Conservation (phyloP, 2,888 invertebrate species). For the Acheta domesticus region DNA sequence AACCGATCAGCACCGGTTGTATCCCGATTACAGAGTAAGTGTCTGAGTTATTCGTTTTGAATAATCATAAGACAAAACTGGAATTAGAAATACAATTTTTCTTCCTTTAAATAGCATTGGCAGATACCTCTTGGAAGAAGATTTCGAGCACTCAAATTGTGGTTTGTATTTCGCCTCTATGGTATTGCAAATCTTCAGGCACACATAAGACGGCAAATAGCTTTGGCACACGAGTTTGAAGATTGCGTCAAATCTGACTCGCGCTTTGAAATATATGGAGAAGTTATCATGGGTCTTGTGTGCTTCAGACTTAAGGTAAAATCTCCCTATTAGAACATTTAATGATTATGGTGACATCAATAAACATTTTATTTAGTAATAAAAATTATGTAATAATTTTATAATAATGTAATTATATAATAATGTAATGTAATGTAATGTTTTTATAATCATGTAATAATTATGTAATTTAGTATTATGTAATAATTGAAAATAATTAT, state of each 20-base stretch:
- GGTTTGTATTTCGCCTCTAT: slow-evolving; percentile 90
- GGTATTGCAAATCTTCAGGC: slow-evolving; percentile 85
- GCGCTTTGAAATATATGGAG: slow-evolving; percentile 84
- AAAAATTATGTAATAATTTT: too few species aligned
- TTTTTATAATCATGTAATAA: too few species aligned
- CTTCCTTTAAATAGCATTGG: slow-evolving; percentile 66
- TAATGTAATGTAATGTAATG: too few species aligned
- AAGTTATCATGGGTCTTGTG: slow-evolving; percentile 88
- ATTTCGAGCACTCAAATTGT: slow-evolving; percentile 87
- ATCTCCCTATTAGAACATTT: neutral
- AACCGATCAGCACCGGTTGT: slow-evolving; percentile 85
- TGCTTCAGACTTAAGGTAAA: slow-evolving; percentile 86
- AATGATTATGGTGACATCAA: neutral
- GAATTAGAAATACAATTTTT: too few species aligned
- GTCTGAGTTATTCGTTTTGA: slow-evolving; percentile 32
- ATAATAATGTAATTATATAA: too few species aligned
- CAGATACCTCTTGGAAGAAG: slow-evolving; percentile 92
- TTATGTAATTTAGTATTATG: too few species aligned
- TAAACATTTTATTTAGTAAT: neutral
- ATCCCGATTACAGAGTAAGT: slow-evolving; percentile 80
- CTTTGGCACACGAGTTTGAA: slow-evolving; percentile 84
- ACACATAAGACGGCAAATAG: slow-evolving; percentile 80
- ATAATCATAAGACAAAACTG: too few species aligned
- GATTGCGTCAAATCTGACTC: slow-evolving; percentile 68
- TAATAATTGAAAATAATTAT: neutral